Evolutionary conservation across 2,797 vertebrate species (phyloP), one percentile per base, ranked within the genome.

Genomic region (Prunella strophiata): DNA sequence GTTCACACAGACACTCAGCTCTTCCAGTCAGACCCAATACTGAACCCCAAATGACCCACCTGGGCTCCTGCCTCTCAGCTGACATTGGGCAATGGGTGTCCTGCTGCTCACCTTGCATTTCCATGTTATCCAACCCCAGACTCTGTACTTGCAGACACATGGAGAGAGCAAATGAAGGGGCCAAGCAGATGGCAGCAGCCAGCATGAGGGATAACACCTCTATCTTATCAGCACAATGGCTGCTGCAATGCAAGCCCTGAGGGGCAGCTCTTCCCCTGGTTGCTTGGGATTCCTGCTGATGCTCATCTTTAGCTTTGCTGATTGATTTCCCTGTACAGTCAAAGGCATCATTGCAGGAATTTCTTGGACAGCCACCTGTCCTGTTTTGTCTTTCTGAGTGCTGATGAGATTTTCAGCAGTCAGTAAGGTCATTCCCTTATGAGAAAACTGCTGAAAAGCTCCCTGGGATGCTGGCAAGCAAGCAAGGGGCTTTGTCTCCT

Each of bases 171-270:
- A 42, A 30, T 48, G 52, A 54, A 87, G 48, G 27, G 30, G 42
- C 36, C 58, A 54, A 55, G 40, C 48, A 71, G 47, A 22, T 17
- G 57, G 47, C 3, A 52, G 32, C 38, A 82, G 40, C 29, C 40
- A 32, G 27, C 54, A 15, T 0, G 3, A 38, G 32, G 22, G 68
- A 27, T 25, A 50, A 43, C 1, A 0, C 5, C 29, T 80, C 40
- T 9, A 3, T 52, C 48, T 52, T 22, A 26, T 26, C 57, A 62
- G 40, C 38, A 45, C 47, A 13, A 4, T 21, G 75, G 38, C 45
- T 89, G 58, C 55, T 75, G 84, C 57, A 52, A 2, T 11, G 43
- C 52, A 27, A 59, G 36, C 16, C 11, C 17, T 5, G 14, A 43
- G 23, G 58, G 75, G 27, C 43, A 77, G 55, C 61, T 70, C 54